These are phyloP conservation scores for Lasioglossum zephyrum DNA, from an alignment of 2,888 invertebrate species.

Conservation along the genomic window DNA sequence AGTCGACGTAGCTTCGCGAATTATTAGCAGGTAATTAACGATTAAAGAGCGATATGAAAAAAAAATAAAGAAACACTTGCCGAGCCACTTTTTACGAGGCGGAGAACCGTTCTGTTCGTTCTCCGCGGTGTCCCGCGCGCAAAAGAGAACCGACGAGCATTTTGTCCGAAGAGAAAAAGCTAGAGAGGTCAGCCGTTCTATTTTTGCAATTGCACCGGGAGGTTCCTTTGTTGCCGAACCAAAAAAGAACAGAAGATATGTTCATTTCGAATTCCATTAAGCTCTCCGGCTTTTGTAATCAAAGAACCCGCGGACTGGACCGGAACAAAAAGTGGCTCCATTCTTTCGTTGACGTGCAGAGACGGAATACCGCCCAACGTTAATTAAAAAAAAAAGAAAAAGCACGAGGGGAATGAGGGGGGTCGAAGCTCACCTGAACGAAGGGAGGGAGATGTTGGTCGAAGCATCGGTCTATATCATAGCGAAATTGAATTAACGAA, in stretches of 20 bases:
- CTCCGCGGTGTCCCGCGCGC: background rate
- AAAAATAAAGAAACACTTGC: slow-evolving; percentile 29
- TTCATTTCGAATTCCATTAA: slow-evolving; percentile 14
- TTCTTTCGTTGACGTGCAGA: slow-evolving; percentile 52
- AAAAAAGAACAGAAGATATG: background rate
- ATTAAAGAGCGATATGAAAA: slow-evolving; percentile 21
- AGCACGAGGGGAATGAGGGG: slow-evolving; percentile 8
- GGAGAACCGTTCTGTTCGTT: background rate
- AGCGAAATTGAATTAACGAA: slow-evolving; percentile 36
- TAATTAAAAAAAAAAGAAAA: slow-evolving; percentile 22
- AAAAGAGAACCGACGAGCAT: background rate
- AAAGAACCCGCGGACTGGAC: background rate
- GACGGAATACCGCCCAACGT: slow-evolving; percentile 48
- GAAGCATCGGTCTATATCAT: slow-evolving; percentile 42
- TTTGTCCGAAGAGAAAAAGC: background rate
- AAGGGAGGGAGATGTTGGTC: slow-evolving; percentile 41
- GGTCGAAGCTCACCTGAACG: background rate
- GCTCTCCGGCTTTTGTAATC: background rate
- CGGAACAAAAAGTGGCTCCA: slow-evolving; percentile 31
- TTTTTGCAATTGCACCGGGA: slow-evolving; percentile 9
- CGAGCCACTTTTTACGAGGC: slow-evolving; percentile 39
- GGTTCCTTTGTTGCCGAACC: background rate
- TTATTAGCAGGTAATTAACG: slow-evolving; percentile 43
- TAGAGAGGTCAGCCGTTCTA: background rate
- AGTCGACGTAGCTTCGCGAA: slow-evolving; percentile 60